Percentiles rank a stretch among this genome's conserved stretches.
phyloP scores from a whole-genome alignment of 2,888 invertebrate species.

The Tillus elongatus region DNA sequence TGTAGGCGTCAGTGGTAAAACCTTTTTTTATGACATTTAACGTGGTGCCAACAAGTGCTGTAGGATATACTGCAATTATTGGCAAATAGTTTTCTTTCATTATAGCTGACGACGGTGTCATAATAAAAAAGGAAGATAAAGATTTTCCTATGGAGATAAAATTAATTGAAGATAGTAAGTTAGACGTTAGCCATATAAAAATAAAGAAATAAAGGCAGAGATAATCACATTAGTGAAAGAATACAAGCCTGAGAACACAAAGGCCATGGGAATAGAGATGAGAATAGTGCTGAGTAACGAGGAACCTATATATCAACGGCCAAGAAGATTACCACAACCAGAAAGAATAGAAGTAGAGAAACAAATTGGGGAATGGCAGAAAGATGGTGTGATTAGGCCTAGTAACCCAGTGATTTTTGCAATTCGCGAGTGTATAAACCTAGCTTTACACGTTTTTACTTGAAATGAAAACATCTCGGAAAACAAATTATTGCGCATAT shows the following conservation, averaged over 20 bases:
- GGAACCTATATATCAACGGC: conserved; percentile 18
- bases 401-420: conserved; percentile 8
- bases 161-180: no score
- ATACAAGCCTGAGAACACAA: conserved; percentile 9
- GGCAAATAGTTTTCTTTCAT: conserved; percentile 4
- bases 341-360: conserved; percentile 8
- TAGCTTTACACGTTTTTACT: no score
- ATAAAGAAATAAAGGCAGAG: conserved; percentile 5
- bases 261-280: conserved; percentile 13
- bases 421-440: no score
- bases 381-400: conserved; percentile 6
- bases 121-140: no score
- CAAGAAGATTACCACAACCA: conserved; percentile 8
- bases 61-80: conserved; percentile 5
- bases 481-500: no score
- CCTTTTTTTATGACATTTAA: not conserved
- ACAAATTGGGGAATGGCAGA: conserved; percentile 8
- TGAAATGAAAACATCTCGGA: no score
- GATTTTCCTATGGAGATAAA: no score
- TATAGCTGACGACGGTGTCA: not conserved
- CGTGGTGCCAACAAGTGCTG: no score
- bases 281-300: conserved; percentile 15
- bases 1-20: not conserved
- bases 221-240: conserved; percentile 7
- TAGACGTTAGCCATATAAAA: conserved; percentile 1